Base-by-base conservation (phyloP, 2,113 vertebrate genomes). In the Lagopus muta region DNA sequence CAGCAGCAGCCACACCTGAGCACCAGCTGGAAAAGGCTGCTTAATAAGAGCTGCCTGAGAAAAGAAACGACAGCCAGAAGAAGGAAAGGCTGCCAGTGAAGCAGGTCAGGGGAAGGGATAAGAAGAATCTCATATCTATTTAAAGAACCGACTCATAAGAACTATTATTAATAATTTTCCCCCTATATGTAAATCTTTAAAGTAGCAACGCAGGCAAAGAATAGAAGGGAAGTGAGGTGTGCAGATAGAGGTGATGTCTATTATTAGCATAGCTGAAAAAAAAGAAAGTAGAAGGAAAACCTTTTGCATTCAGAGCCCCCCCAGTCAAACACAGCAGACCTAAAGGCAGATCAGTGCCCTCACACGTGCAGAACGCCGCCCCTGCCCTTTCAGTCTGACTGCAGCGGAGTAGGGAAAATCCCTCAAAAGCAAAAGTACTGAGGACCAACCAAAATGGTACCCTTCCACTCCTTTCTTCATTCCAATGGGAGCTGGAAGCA, bases 131-230 rank as follows among this genome's bases (percentile, higher is more conserved):
- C 36, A 6, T 43, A 81, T 27, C 89, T 86, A 93, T 93, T 93
- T 92, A 93, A 92, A 89, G 89, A 89, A 36, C 72, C 78, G 61
- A 54, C 42, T 90, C 86, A 75, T 34, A 72, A 78, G 65, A 86
- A 86, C 50, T 57, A 67, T 80, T 81, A 90, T 76, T 88, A 92
- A 93, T 84, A 74, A 91, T 91, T 72, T 25, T 86, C 18, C 20
- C 30, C 69, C 75, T 72, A 4, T 42, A 8, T 10, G 18, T 45
- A 61, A 86, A 64, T 65, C 85, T 88, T 83, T 43, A 77, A 19
- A 84, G 73, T 8, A 81, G 80, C 76, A 78, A 81, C 28, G 52
- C 0, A 71, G 45, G 64, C 50, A 70, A 82, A 88, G 48, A 70
- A 66, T 15, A 58, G 22, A 61, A 83, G 22, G 58, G 42, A 50